phyloP scores from a whole-genome alignment of 2,888 invertebrate species.

The Oasisia sp. region DNA sequence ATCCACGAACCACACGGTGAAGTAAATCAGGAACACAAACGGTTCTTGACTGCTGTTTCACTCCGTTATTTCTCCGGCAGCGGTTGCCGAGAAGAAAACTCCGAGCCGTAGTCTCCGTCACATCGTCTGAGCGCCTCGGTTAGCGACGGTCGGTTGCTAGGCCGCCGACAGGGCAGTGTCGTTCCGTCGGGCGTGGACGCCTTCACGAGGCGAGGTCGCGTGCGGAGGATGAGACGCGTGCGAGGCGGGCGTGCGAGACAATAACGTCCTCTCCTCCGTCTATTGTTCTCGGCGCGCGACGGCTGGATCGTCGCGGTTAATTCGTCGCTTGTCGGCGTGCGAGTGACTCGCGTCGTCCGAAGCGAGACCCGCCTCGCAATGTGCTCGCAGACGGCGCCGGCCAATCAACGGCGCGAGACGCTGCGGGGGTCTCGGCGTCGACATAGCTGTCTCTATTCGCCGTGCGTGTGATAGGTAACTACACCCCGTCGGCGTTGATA shows the following conservation, averaged over 20 bases:
- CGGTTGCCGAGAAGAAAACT: neutral
- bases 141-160: neutral
- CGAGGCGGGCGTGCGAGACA: constrained; percentile 1
- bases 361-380: neutral
- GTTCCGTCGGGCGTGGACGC: neutral
- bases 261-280: neutral
- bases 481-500: neutral
- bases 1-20: neutral
- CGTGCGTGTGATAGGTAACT: neutral
- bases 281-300: neutral
- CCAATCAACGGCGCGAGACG: neutral
- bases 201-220: neutral
- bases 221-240: neutral
- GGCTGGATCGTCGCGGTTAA: neutral
- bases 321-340: neutral
- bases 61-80: neutral
- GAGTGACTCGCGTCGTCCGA: neutral
- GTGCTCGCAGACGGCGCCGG: neutral
- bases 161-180: neutral
- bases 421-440: neutral
- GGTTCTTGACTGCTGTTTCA: neutral
- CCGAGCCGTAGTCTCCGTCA: neutral
- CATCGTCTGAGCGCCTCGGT: neutral
- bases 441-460: neutral
- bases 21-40: neutral